These are phyloP conservation scores for Oenanthe oenanthe DNA, from an alignment of 2,113 vertebrate species.

Conservation along the genomic window DNA sequence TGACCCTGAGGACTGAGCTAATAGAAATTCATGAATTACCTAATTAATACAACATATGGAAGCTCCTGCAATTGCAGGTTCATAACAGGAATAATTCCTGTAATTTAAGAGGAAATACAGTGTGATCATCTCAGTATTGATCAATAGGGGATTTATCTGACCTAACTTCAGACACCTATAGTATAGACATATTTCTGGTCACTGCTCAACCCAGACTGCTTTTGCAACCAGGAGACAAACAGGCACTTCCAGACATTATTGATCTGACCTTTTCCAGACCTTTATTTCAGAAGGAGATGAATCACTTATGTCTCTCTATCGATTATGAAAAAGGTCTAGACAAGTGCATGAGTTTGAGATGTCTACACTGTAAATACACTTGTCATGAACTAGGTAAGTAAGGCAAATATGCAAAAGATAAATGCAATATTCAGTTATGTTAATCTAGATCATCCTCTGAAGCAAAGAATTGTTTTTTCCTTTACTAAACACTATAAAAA, in stretches of 20 bases:
- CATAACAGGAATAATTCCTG: constrained; percentile 1
- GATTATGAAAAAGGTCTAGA: neutral
- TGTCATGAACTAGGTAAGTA: neutral
- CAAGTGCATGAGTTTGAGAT: neutral
- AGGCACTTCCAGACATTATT: constrained; percentile 22
- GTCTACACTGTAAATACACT: neutral
- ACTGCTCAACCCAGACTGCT: neutral
- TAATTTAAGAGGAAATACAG: neutral
- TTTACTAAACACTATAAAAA: neutral
- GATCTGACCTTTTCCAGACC: constrained; percentile 32
- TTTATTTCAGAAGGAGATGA: neutral
- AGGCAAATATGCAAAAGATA: neutral
- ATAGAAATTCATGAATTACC: neutral
- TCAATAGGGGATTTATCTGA: neutral
- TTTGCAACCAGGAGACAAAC: constrained; percentile 10
- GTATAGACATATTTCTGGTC: neutral
- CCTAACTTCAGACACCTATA: neutral
- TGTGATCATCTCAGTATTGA: neutral
- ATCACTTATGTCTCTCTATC: neutral
- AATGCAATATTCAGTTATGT: neutral
- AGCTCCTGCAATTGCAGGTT: constrained; percentile 2
- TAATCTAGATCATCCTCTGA: neutral
- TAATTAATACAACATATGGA: constrained; percentile 14
- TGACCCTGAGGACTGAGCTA: neutral
- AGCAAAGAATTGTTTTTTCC: neutral